Percentiles rank a stretch among this genome's conserved stretches.
Evolutionary conservation across 1,140 invertebrate genomes (phyloP).

Genomic region (Drosophila quadrilineata): DNA sequence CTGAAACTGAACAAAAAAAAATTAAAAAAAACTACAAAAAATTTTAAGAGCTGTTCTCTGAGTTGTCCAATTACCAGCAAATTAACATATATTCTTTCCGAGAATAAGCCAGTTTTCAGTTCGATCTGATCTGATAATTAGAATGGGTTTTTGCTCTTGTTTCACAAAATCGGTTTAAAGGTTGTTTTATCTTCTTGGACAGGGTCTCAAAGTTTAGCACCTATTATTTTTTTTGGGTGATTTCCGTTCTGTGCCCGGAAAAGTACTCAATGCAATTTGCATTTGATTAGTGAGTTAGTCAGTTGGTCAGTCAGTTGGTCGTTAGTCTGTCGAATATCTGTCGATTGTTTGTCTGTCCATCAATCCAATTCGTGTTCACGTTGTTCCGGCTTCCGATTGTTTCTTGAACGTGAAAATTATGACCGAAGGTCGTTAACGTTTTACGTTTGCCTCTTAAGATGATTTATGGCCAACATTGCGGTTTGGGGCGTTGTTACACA

Average conservation of each 20-base stretch:
- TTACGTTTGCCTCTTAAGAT: constrained; percentile 37
- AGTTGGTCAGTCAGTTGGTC: background rate
- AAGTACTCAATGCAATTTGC: constrained; percentile 32
- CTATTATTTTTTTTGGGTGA: background rate
- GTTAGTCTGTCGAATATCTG: background rate
- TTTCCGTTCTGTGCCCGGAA: constrained; percentile 47
- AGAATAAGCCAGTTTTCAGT: constrained; percentile 17
- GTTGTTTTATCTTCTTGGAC: constrained; percentile 19
- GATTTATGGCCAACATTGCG: constrained; percentile 49
- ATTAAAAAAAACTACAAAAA: constrained; percentile 2
- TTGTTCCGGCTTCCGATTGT: constrained; percentile 62
- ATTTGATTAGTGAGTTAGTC: constrained; percentile 49
- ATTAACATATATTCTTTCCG: constrained; percentile 15
- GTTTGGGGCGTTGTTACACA: constrained; percentile 24
- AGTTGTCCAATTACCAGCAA: constrained; percentile 29
- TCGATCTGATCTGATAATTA: background rate
- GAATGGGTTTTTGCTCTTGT: constrained; percentile 21
- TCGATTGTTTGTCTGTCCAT: too few species aligned
- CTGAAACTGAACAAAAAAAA: constrained; percentile 20
- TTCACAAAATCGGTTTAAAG: too few species aligned
- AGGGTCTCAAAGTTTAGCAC: constrained; percentile 48
- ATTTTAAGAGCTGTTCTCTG: background rate
- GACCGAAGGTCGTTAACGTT: constrained; percentile 31
- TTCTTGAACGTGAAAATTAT: constrained; percentile 59
- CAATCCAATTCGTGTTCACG: too few species aligned